Conservation (phyloP, 2,888 invertebrate genomes). For the Petrolisthes manimaculis region DNA sequence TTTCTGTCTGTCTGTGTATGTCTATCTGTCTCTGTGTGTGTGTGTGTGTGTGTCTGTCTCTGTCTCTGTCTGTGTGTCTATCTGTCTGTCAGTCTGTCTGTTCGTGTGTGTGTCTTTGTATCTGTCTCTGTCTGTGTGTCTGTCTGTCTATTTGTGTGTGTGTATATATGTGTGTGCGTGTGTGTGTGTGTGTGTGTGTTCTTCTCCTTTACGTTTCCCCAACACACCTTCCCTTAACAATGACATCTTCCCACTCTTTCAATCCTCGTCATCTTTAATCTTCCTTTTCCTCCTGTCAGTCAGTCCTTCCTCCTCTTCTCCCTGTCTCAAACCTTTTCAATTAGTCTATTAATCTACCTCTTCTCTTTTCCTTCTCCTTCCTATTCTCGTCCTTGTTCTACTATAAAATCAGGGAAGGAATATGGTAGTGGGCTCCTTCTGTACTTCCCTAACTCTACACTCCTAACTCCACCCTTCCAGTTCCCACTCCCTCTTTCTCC, state of each 20-base stretch:
- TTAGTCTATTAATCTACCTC: not conserved
- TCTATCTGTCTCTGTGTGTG: not conserved
- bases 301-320: not conserved
- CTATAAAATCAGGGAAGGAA: too few relatives aligned
- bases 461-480: not conserved
- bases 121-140: not conserved
- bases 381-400: not conserved
- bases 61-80: not conserved
- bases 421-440: too few relatives aligned
- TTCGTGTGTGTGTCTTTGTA: not conserved
- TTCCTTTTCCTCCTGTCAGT: not conserved
- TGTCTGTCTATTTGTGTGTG: not conserved
- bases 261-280: not conserved
- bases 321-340: not conserved
- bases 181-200: not conserved
- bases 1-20: not conserved
- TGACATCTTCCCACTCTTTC: not conserved
- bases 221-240: not conserved
- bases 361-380: not conserved
- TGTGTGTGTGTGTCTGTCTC: not conserved
- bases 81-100: too few relatives aligned
- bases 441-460: not conserved
- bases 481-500: not conserved
- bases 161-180: conserved; percentile 18
- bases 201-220: not conserved